A percentile compares a stretch with the other conserved stretches of the same genome.
phyloP scores from a whole-genome alignment of 2,888 invertebrate genomes.

The Cylindroiulus punctatus region DNA sequence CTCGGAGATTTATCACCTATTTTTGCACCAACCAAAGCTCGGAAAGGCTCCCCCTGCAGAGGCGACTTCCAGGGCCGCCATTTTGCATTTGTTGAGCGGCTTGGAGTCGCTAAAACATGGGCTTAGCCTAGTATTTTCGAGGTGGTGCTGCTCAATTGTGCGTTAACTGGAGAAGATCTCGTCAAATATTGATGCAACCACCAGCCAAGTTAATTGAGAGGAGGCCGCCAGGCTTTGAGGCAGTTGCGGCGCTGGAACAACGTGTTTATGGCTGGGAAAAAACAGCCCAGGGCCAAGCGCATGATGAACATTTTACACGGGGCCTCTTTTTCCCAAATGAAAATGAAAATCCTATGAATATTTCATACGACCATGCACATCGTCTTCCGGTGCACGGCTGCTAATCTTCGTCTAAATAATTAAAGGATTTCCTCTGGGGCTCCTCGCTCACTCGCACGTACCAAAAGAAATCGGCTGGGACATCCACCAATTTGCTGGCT shows the following conservation, averaged over 20 bases:
- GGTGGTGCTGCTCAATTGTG: conserved; percentile 40
- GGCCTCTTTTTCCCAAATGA: conserved; percentile 52
- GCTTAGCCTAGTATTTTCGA: neutral
- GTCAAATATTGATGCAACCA: conserved; percentile 56
- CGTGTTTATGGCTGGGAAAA: conserved; percentile 56
- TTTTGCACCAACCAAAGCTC: no score
- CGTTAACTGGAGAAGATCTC: conserved; percentile 48
- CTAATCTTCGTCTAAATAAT: conserved; percentile 55
- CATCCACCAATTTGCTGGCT: conserved; percentile 21
- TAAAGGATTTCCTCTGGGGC: conserved; percentile 52
- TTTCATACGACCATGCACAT: conserved; percentile 39
- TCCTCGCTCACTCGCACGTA: conserved; percentile 45
- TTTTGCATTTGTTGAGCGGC: neutral
- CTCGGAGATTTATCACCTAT: no score
- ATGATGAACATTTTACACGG: conserved; percentile 48
- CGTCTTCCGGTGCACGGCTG: conserved; percentile 51
- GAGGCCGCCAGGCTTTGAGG: conserved; percentile 33
- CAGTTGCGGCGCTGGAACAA: conserved; percentile 47
- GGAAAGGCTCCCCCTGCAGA: neutral
- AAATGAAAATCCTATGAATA: conserved; percentile 56
- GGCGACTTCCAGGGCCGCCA: neutral
- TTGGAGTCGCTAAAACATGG: neutral
- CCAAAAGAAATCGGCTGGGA: conserved; percentile 45
- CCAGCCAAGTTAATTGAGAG: conserved; percentile 53
- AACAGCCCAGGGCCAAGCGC: conserved; percentile 18